These are phyloP conservation scores for Perizoma affinitatum DNA, from an alignment of 2,888 invertebrate genomes.

Conservation along the genomic window DNA sequence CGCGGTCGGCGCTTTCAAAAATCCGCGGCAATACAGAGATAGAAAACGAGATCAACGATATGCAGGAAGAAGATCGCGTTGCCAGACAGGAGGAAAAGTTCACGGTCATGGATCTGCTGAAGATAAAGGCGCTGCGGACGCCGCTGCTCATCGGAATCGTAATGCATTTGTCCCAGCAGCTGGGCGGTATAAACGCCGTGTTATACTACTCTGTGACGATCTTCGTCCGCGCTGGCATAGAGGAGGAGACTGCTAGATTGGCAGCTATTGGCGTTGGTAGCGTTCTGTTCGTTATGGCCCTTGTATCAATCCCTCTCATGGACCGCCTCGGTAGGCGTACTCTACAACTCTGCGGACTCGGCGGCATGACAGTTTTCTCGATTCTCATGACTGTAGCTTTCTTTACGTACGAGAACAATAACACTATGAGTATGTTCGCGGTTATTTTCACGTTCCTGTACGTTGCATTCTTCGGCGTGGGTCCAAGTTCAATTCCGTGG, in stretches of 20 bases:
- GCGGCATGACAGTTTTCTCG: slow-evolving; percentile 89
- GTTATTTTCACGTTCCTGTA: slow-evolving; percentile 78
- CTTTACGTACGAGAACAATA: slow-evolving; percentile 68
- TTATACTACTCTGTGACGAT: slow-evolving; percentile 89
- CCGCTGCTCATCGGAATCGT: slow-evolving; percentile 78
- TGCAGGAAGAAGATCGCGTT: slow-evolving; percentile 76
- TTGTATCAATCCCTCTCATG: slow-evolving; percentile 90
- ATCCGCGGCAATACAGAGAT: slow-evolving; percentile 69
- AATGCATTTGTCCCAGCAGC: slow-evolving; percentile 80
- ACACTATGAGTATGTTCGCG: slow-evolving; percentile 76
- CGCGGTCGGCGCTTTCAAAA: slow-evolving; percentile 62
- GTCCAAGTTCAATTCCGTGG: slow-evolving; percentile 82
- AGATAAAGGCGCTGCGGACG: slow-evolving; percentile 60
- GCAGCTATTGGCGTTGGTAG: slow-evolving; percentile 89
- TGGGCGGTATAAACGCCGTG: slow-evolving; percentile 83
- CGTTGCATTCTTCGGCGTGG: slow-evolving; percentile 79
- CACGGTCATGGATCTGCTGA: slow-evolving; percentile 66
- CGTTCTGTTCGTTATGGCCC: slow-evolving; percentile 89
- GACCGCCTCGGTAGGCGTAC: slow-evolving; percentile 88
- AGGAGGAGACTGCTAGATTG: slow-evolving; percentile 83
- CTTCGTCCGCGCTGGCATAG: slow-evolving; percentile 86
- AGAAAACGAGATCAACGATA: slow-evolving; percentile 78
- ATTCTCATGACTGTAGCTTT: slow-evolving; percentile 86
- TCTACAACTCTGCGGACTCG: slow-evolving; percentile 87
- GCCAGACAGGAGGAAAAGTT: slow-evolving; percentile 72